Evolutionary conservation across 1,140 invertebrate genomes (phyloP), one percentile per base, ranked within the genome.

Genomic region (Riptortus pedestris): DNA sequence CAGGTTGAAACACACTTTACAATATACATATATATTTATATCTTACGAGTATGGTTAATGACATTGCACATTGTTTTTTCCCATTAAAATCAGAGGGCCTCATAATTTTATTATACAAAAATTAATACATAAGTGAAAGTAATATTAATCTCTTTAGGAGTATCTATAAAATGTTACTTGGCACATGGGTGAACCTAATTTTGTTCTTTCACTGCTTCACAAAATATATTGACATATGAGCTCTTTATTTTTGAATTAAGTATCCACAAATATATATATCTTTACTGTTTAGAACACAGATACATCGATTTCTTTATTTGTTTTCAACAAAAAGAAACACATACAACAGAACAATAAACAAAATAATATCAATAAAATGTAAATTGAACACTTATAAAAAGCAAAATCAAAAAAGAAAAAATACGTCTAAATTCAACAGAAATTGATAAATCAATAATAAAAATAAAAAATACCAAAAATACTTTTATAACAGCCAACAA

Each of bases 1-100:
- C 43, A 61, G 43, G 20, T 61, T 61, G 43, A 61, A 61, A 61
- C 60, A 61, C 60, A 61, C 43, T 61, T 61, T 61, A 61, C 43
- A 61, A 61, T 61, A 47, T 47, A 47, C 45, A 47, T 47, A 47
- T 47, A 47, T 47, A 9, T 47, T 47, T 47, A 47, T 47, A 33
- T 29, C 60, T 61, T 61, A 61, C 31, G 22, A 28, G 22, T 61
- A 45, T 61, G 60, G 60, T 61, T 61, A 61, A 61, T 33, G 43
- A 61, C 60, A 61, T 61, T 61, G 60, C 60, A 61, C 60, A 45
- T 61, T 38, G 20, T 27, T 45, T 61, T 7, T 43, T n/a, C n/a
- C n/a, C n/a, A n/a, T 45, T 24, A 61, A 24, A 45, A 43, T 24
- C 24, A n/a, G 52, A 57, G n/a, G 24, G 4, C 22, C 45, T 47